phyloP scores from a whole-genome alignment of 1,140 invertebrate genomes.

The Mercenaria mercenaria region DNA sequence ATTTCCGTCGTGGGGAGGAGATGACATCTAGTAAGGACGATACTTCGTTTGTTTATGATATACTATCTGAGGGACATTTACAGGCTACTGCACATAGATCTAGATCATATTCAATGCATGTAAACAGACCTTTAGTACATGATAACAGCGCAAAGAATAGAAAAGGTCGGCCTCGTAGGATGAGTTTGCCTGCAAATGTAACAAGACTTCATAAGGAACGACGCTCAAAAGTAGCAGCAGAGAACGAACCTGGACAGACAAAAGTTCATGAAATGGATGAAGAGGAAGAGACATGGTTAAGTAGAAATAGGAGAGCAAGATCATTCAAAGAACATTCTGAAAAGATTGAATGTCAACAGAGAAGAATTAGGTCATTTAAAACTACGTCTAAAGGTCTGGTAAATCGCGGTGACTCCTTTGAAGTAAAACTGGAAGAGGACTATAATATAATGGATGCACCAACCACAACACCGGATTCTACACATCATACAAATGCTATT shows the following conservation, averaged over 20 bases:
- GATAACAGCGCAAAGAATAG: not conserved
- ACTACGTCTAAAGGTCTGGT: slow-evolving; percentile 94
- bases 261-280: no score
- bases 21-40: not conserved
- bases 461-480: no score
- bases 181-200: not conserved
- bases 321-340: slow-evolving; percentile 21
- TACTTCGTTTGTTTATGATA: not conserved
- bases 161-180: not conserved
- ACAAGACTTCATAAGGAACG: not conserved
- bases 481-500: no score
- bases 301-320: not conserved
- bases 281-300: no score
- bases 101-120: not conserved
- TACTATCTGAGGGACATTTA: not conserved
- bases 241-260: not conserved
- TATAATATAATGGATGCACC: no score
- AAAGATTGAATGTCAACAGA: slow-evolving; percentile 13
- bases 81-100: not conserved
- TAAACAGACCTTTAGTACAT: not conserved
- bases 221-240: no score
- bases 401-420: slow-evolving; percentile 95
- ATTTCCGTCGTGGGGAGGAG: not conserved
- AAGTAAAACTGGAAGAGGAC: not conserved
- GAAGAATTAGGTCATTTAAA: slow-evolving; percentile 92